Evolutionary conservation across 2,797 vertebrate genomes (phyloP).

Genomic region (Enteromius radiatus): DNA sequence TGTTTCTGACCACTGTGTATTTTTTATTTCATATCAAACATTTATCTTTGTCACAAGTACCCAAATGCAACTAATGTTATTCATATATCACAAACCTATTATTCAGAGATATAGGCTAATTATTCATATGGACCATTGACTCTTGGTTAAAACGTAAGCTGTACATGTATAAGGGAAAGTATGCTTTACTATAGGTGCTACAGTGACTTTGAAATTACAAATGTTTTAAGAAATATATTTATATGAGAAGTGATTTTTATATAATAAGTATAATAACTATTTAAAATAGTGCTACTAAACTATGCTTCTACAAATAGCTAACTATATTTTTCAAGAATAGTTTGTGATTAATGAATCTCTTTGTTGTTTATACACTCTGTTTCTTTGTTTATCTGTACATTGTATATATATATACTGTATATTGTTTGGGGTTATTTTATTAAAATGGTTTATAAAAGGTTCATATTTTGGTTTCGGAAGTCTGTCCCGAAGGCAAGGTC

Average conservation of each 20-base stretch:
- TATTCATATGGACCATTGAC: neutral
- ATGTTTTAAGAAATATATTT: neutral
- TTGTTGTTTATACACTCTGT: neutral
- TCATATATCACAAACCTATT: neutral
- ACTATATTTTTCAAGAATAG: neutral
- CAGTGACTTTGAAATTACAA: neutral
- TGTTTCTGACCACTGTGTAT: slow-evolving; percentile 1
- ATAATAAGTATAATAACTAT: neutral
- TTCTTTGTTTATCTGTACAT: too few species aligned
- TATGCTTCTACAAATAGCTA: neutral
- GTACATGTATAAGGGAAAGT: neutral
- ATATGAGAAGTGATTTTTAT: neutral
- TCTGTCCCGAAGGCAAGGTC: too few species aligned
- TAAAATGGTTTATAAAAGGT: too few species aligned
- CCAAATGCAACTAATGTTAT: neutral
- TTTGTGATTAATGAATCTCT: neutral
- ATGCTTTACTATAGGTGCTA: neutral
- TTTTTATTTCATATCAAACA: neutral
- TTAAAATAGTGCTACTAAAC: neutral
- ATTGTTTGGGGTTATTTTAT: too few species aligned
- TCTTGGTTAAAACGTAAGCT: neutral
- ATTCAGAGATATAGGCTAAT: neutral
- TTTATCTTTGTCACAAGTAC: neutral
- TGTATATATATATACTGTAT: too few species aligned
- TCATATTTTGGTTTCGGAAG: too few species aligned